phyloP scores from a whole-genome alignment of 2,888 invertebrate genomes.

The Dryomyza anilis region DNA sequence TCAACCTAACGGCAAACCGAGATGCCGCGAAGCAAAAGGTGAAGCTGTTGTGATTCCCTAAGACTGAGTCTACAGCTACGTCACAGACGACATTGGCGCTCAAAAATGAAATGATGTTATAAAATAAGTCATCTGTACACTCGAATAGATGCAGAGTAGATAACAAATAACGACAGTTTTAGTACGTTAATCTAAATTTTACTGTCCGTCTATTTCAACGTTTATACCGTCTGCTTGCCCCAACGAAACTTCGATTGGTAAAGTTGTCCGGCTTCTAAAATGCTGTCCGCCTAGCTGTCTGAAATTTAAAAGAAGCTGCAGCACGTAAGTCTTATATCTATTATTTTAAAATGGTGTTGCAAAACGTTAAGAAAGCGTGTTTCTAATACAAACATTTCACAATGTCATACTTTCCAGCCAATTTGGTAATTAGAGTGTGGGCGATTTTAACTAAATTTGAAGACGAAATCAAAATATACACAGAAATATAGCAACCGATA shows the following conservation, averaged over 20 bases:
- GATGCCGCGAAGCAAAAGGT: background rate
- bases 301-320: background rate
- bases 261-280: background rate
- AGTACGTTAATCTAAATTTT: conserved; percentile 39
- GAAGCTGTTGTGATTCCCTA: conserved; percentile 3
- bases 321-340: background rate
- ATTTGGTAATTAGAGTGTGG: too few relatives aligned
- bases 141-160: conserved; percentile 28
- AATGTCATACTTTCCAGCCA: too few relatives aligned
- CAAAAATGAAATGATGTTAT: background rate
- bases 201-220: background rate
- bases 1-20: conserved; percentile 1
- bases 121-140: conserved; percentile 31
- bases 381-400: too few relatives aligned
- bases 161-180: conserved; percentile 43
- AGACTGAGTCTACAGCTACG: background rate
- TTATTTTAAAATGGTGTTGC: conserved; percentile 13
- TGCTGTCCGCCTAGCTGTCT: conserved; percentile 9
- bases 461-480: too few relatives aligned
- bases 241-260: background rate
- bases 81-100: background rate
- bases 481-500: too few relatives aligned
- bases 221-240: background rate
- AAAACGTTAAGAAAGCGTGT: background rate
- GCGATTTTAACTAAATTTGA: too few relatives aligned